Percentiles rank a stretch among this genome's conserved stretches.
These are phyloP conservation scores for Umimayanthus chanpuru DNA, from an alignment of 92 coral and sea anemone genomes.

Conservation along the genomic window DNA sequence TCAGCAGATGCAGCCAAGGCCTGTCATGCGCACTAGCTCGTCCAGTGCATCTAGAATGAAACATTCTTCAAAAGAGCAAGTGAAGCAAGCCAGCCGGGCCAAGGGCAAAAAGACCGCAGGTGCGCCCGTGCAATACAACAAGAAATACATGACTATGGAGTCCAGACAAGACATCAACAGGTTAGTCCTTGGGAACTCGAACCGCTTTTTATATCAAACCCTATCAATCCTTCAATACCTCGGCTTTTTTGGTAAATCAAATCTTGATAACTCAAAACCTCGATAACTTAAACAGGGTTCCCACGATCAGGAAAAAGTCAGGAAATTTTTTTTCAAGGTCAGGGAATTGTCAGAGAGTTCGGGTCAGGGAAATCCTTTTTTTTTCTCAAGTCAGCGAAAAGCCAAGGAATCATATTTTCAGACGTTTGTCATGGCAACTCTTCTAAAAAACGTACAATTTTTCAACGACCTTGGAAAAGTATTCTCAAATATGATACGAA, in stretches of 20 bases:
- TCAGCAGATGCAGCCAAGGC: constrained; percentile 25
- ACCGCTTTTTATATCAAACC: neutral
- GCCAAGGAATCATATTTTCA: too few species aligned
- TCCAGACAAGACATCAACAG: constrained; percentile 91
- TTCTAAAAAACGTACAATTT: too few species aligned
- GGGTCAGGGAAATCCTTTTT: too few species aligned
- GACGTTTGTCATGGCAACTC: too few species aligned
- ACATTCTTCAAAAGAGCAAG: constrained; percentile 96
- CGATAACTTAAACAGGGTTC: neutral
- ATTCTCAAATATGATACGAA: too few species aligned
- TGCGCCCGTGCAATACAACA: constrained; percentile 56
- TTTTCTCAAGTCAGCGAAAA: too few species aligned
- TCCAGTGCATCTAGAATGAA: constrained; percentile 76
- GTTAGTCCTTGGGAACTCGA: constrained; percentile 33
- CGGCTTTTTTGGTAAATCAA: too few species aligned
- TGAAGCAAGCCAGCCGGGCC: constrained; percentile 84
- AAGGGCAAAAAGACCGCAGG: constrained; percentile 71
- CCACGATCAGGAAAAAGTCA: neutral
- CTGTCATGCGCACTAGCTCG: constrained; percentile 42
- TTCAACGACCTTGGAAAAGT: too few species aligned
- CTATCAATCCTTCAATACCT: too few species aligned
- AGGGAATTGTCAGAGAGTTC: too few species aligned
- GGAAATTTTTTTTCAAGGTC: too few species aligned
- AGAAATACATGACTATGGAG: constrained; percentile 74
- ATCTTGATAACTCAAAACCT: too few species aligned